Conservation (phyloP, 2,113 vertebrate genomes). For the Oryzias javanicus region DNA sequence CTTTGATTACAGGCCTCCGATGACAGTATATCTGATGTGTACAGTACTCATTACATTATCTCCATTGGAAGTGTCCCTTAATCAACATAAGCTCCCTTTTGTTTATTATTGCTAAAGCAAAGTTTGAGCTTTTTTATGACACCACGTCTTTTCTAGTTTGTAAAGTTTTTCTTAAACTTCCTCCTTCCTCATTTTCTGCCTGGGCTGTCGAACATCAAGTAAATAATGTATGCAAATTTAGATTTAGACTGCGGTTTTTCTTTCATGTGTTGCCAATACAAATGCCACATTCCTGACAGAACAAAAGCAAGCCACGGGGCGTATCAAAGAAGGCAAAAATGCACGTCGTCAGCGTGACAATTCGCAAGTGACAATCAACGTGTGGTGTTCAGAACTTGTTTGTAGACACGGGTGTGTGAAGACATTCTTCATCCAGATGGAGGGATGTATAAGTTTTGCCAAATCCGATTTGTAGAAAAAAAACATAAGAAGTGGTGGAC, state of each 20-base stretch:
- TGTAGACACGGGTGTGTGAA: conserved; percentile 37
- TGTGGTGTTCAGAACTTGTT: conserved; percentile 53
- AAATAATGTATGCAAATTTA: conserved; percentile 56
- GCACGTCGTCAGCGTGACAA: conserved; percentile 47
- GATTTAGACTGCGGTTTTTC: conserved; percentile 47
- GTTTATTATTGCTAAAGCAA: background rate
- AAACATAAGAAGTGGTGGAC: too few relatives aligned
- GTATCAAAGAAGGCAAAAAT: conserved; percentile 59
- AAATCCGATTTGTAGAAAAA: too few relatives aligned
- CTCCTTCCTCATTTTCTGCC: background rate
- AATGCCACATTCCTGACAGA: conserved; percentile 60
- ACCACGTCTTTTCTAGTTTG: conserved; percentile 11
- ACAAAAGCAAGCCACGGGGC: conserved; percentile 56
- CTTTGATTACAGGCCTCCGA: too few relatives aligned
- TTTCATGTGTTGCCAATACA: conserved; percentile 60
- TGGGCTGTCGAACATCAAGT: conserved; percentile 33
- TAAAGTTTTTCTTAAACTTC: conserved; percentile 43
- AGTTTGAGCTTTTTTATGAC: conserved; percentile 1
- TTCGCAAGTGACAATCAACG: conserved; percentile 45
- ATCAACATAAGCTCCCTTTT: background rate
- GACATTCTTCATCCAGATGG: conserved; percentile 33
- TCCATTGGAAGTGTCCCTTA: background rate
- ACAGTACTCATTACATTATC: too few relatives aligned
- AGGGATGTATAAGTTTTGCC: too few relatives aligned
- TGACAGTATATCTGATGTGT: too few relatives aligned